phyloP scores from a whole-genome alignment of 2,797 vertebrate genomes.

The Hypotaenidia okinawae region DNA sequence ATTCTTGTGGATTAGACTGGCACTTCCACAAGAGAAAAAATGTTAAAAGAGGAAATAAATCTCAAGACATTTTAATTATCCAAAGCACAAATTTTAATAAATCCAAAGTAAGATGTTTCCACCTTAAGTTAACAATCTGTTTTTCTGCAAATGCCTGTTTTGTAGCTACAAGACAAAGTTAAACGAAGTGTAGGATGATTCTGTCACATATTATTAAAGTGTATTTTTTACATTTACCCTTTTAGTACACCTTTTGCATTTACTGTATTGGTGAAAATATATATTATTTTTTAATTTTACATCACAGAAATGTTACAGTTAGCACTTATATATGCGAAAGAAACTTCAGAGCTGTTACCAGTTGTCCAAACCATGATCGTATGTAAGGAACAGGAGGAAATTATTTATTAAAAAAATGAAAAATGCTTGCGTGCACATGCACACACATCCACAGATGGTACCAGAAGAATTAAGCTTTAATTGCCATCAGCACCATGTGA shows the following conservation, averaged over 20 bases:
- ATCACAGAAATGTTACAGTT: background rate
- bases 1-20: background rate
- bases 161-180: background rate
- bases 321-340: background rate
- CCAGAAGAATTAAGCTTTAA: background rate
- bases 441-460: background rate
- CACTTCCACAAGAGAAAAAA: background rate
- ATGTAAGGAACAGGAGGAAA: background rate
- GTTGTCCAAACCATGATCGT: background rate
- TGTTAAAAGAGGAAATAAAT: background rate
- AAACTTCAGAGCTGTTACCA: background rate
- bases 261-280: background rate
- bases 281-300: background rate
- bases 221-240: background rate
- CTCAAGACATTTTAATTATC: background rate
- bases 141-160: background rate
- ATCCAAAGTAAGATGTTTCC: background rate
- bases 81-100: background rate
- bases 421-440: background rate
- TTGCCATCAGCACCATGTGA: background rate
- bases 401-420: background rate
- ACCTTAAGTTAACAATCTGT: background rate
- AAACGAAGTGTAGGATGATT: background rate
- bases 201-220: background rate
- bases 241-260: background rate